Percentiles rank a stretch among this genome's conserved stretches.
Conservation (phyloP, 2,113 vertebrate genomes). For the Cheilinus undulatus region DNA sequence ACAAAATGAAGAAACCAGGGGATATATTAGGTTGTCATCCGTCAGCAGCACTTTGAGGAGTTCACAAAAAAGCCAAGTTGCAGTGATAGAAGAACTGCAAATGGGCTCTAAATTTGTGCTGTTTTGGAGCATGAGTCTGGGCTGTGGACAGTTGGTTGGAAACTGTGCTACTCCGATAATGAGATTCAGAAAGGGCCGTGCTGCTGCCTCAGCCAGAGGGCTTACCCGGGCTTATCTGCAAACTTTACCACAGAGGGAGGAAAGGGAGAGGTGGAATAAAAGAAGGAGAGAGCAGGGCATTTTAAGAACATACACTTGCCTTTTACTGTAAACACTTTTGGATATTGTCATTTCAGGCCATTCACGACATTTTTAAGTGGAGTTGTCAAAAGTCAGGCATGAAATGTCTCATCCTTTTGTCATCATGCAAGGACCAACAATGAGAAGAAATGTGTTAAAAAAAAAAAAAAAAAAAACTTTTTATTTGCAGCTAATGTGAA, state of each 20-base stretch:
- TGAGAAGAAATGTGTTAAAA: neutral
- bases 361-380: slow-evolving; percentile 30
- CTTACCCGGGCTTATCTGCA: slow-evolving; percentile 75
- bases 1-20: neutral
- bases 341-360: slow-evolving; percentile 23
- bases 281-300: neutral
- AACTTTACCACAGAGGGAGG: slow-evolving; percentile 54
- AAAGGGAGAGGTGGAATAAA: neutral
- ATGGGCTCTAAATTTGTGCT: slow-evolving; percentile 7
- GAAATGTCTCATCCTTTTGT: neutral
- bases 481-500: too few relatives aligned
- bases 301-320: slow-evolving; percentile 25
- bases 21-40: neutral
- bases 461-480: too few relatives aligned
- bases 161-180: slow-evolving; percentile 62
- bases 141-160: slow-evolving; percentile 60
- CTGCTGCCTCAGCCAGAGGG: slow-evolving; percentile 65
- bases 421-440: neutral
- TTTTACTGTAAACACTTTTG: slow-evolving; percentile 25
- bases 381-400: slow-evolving; percentile 4
- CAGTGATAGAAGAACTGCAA: slow-evolving; percentile 2
- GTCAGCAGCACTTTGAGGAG: neutral
- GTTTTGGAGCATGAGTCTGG: slow-evolving; percentile 33
- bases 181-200: slow-evolving; percentile 67
- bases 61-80: neutral